A percentile compares a stretch with the other conserved stretches of the same genome.
These are phyloP conservation scores for Eulemur albifrons DNA, from an alignment of 2,797 vertebrate species.

Conservation along the genomic window DNA sequence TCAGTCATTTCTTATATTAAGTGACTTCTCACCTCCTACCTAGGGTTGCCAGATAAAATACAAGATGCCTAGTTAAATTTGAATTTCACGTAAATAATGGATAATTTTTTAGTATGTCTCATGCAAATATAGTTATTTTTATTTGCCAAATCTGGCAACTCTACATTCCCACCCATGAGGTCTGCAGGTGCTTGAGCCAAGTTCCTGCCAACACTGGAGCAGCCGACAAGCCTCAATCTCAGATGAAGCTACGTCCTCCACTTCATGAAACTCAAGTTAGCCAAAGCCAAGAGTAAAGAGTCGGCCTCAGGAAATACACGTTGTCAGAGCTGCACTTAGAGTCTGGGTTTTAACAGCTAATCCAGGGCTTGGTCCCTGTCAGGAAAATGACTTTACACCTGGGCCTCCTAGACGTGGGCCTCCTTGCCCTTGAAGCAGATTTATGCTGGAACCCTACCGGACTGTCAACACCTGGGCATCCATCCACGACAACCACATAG, in stretches of 20 bases:
- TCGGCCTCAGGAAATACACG: not conserved
- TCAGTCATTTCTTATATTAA: not conserved
- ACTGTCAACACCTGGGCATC: not conserved
- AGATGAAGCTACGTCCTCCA: not conserved
- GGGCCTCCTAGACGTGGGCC: not conserved
- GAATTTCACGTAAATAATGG: slow-evolving; percentile 16
- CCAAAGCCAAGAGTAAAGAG: not conserved
- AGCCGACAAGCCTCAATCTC: not conserved
- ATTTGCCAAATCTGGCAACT: slow-evolving; percentile 12
- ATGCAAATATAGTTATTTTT: not conserved
- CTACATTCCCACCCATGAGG: not conserved
- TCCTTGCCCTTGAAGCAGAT: not conserved
- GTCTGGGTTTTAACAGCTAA: not conserved
- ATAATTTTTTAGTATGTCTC: not conserved
- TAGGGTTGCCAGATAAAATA: slow-evolving; percentile 4
- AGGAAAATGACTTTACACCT: not conserved
- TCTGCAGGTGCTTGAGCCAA: not conserved
- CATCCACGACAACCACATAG: not conserved
- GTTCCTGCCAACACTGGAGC: not conserved
- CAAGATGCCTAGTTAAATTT: not conserved
- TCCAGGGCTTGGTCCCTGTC: not conserved
- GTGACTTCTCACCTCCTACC: not conserved
- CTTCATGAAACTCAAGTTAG: not conserved
- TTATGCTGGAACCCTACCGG: not conserved
- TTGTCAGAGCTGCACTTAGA: not conserved